Conservation (phyloP, 2,797 vertebrate species). For the Arnoldichthys spilopterus region DNA sequence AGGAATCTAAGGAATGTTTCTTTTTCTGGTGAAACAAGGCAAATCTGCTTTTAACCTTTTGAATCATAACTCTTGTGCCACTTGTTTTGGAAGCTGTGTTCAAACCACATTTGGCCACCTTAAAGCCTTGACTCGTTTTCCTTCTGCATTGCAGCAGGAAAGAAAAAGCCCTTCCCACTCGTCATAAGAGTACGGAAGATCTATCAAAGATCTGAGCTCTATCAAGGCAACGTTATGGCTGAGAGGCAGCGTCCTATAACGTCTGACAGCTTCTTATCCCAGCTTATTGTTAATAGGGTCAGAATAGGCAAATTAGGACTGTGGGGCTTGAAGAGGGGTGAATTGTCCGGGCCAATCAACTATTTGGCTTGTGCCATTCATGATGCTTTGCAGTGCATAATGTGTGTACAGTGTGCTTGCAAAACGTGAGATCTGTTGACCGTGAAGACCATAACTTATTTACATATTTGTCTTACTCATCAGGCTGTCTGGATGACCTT, state of each 20-base stretch:
- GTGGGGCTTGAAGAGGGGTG: neutral
- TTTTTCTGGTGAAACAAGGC: constrained; percentile 26
- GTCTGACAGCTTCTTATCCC: constrained; percentile 30
- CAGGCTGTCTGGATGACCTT: too few species aligned
- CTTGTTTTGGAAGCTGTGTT: constrained; percentile 6
- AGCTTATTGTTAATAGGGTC: neutral
- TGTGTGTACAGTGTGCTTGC: too few species aligned
- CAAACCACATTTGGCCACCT: constrained; percentile 15
- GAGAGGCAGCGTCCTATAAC: too few species aligned
- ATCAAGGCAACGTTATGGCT: too few species aligned
- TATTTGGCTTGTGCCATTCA: too few species aligned
- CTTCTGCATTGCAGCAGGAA: neutral
- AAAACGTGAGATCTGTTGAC: too few species aligned
- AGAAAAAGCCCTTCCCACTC: neutral
- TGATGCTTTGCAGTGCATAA: too few species aligned
- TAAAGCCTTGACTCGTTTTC: neutral
- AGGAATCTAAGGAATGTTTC: constrained; percentile 55
- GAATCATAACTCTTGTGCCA: constrained; percentile 1
- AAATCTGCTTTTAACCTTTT: constrained; percentile 31
- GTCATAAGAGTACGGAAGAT: neutral
- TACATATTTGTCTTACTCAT: too few species aligned
- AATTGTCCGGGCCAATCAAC: too few species aligned
- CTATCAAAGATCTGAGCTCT: too few species aligned
- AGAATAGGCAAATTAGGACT: neutral
- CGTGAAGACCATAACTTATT: too few species aligned